A percentile compares a stretch with the other conserved stretches of the same genome.
Evolutionary conservation across 2,797 vertebrate species (phyloP).

Genomic region (Enteromius treurensis): DNA sequence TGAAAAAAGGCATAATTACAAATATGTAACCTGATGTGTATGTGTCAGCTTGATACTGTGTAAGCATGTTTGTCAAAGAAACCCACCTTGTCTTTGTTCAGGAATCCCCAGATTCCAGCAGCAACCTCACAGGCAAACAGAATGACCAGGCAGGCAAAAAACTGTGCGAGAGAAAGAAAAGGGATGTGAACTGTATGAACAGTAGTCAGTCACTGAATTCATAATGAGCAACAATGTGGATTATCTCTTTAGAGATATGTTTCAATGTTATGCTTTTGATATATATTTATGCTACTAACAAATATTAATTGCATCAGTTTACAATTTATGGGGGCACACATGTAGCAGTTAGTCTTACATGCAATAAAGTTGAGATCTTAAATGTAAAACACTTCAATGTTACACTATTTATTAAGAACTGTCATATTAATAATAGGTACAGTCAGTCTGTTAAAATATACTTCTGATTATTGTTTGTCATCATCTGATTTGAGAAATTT

Average conservation of each 20-base stretch:
- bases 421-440: neutral
- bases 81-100: conserved; percentile 87
- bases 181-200: neutral
- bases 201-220: neutral
- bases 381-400: neutral
- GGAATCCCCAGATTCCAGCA: conserved; percentile 95
- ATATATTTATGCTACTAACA: neutral
- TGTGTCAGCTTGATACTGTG: conserved; percentile 45
- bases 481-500: conserved; percentile 22
- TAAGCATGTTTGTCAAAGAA: neutral
- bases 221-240: neutral
- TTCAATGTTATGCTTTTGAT: neutral
- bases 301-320: neutral
- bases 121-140: conserved; percentile 96
- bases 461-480: neutral
- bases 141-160: conserved; percentile 95
- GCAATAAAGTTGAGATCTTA: neutral
- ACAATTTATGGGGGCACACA: neutral
- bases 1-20: conserved; percentile 58
- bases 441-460: neutral
- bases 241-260: neutral
- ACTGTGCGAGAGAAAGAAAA: conserved; percentile 74
- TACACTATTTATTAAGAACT: neutral
- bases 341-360: neutral
- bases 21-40: neutral